Evolutionary conservation across 2,113 vertebrate species (phyloP).

Genomic region (Phycodurus eques): DNA sequence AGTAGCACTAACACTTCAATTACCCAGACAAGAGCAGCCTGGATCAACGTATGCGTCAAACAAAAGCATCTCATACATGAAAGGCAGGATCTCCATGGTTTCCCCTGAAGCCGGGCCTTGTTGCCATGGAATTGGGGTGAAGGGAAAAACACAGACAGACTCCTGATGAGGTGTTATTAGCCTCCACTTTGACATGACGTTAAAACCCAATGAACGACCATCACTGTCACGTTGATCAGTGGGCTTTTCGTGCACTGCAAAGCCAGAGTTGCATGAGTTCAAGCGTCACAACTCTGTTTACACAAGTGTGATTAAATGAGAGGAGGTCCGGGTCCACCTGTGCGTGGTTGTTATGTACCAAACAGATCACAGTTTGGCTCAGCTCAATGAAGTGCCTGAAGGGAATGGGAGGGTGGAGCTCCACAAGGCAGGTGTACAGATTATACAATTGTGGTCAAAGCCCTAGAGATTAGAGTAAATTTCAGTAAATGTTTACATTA

Average conservation of each 20-base stretch:
- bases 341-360: slow-evolving; percentile 61
- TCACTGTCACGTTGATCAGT: neutral
- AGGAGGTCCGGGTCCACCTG: slow-evolving; percentile 32
- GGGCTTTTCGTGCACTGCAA: neutral
- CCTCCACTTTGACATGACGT: slow-evolving; percentile 2
- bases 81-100: slow-evolving; percentile 74
- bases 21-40: neutral
- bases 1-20: neutral
- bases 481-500: neutral
- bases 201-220: neutral
- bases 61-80: slow-evolving; percentile 73
- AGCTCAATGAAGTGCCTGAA: slow-evolving; percentile 40
- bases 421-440: slow-evolving; percentile 58
- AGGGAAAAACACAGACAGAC: slow-evolving; percentile 24
- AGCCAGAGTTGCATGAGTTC: slow-evolving; percentile 30
- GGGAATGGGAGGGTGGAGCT: slow-evolving; percentile 48
- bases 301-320: slow-evolving; percentile 41
- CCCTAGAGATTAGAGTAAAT: neutral
- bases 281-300: slow-evolving; percentile 41
- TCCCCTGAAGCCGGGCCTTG: slow-evolving; percentile 52
- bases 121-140: slow-evolving; percentile 71
- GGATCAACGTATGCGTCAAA: slow-evolving; percentile 33
- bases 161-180: slow-evolving; percentile 29
- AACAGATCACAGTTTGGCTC: slow-evolving; percentile 62
- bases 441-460: neutral